Evolutionary conservation across 2,888 invertebrate species (phyloP).

Genomic region (Polydrusus pterygomalis): DNA sequence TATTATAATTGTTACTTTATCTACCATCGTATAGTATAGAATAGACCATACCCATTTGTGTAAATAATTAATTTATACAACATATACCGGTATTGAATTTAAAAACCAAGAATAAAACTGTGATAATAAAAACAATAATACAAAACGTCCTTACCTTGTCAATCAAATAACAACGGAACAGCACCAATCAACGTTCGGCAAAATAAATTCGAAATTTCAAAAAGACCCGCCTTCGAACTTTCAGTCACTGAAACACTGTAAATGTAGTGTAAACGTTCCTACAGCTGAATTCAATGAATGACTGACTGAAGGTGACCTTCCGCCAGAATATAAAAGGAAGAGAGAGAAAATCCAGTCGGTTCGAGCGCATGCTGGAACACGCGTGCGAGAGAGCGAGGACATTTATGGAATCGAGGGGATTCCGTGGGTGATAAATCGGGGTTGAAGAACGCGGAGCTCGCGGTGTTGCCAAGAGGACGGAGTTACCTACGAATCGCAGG

Average conservation of each 20-base stretch:
- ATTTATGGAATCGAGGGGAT: conserved; percentile 28
- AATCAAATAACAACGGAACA: not conserved
- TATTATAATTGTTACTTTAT: no score
- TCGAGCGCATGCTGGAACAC: conserved; percentile 49
- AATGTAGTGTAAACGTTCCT: not conserved
- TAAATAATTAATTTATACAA: no score
- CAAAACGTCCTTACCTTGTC: not conserved
- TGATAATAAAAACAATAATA: not conserved
- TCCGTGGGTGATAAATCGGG: conserved; percentile 10
- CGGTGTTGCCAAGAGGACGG: conserved; percentile 29
- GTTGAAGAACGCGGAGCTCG: not conserved
- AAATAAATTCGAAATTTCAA: conserved; percentile 5
- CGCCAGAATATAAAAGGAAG: conserved; percentile 45
- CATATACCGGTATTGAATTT: no score
- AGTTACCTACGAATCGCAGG: conserved; percentile 7
- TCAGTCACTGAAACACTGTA: conserved; percentile 17
- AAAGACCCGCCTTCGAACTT: conserved; percentile 12
- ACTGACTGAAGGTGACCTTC: conserved; percentile 57
- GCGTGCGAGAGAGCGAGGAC: not conserved
- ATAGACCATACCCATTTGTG: no score
- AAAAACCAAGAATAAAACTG: no score
- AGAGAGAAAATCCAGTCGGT: conserved; percentile 18
- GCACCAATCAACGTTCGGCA: not conserved
- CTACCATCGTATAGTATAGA: no score
- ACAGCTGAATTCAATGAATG: conserved; percentile 24